Conservation (phyloP, 2,797 vertebrate species). For the Buceros bicornis region DNA sequence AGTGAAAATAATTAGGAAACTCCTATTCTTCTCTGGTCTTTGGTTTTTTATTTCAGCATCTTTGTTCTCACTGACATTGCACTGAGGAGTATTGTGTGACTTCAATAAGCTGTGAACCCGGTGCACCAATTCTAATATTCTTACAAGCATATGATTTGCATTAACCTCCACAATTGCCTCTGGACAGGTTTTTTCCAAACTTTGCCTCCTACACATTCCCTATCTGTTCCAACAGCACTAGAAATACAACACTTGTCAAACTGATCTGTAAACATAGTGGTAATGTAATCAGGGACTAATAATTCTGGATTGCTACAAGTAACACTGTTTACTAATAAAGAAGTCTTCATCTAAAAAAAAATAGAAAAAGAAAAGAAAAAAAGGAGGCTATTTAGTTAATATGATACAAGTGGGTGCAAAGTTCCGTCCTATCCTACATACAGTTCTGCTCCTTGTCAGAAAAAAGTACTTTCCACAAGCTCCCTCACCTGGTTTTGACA, state of each 20-base stretch:
- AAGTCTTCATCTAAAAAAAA: not conserved
- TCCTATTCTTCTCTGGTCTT: not conserved
- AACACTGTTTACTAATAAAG: not conserved
- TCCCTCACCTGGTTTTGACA: not conserved
- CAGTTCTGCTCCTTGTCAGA: not conserved
- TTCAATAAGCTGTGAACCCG: not conserved
- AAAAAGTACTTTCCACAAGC: not conserved
- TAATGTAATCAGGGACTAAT: not conserved
- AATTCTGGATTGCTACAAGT: not conserved
- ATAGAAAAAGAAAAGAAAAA: rapidly evolving
- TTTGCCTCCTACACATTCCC: not conserved
- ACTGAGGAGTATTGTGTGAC: not conserved
- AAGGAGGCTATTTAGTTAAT: not conserved
- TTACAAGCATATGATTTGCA: not conserved
- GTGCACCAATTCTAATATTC: not conserved
- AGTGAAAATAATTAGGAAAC: not conserved
- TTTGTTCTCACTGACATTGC: not conserved
- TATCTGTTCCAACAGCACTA: not conserved
- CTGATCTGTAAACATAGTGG: not conserved
- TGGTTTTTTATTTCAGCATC: not conserved
- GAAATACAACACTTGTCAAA: not conserved
- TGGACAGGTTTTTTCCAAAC: not conserved
- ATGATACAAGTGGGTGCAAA: not conserved
- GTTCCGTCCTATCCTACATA: not conserved
- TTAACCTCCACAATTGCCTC: not conserved